Evolutionary conservation across 2,113 vertebrate species (phyloP).

Genomic region (Chloebia gouldiae): DNA sequence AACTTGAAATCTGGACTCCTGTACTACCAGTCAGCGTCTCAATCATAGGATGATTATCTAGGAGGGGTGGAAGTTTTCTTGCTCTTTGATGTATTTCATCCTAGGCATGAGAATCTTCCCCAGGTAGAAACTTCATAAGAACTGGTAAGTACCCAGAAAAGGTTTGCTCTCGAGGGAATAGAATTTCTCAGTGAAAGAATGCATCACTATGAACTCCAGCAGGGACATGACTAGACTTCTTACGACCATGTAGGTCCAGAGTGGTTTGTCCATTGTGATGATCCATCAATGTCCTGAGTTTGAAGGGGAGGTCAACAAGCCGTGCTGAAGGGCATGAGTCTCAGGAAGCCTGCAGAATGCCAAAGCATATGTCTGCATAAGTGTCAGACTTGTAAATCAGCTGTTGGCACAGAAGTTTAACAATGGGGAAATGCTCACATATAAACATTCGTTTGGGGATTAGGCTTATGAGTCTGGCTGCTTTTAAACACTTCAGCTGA

Average conservation of each 20-base stretch:
- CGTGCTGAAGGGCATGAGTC: not conserved
- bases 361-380: not conserved
- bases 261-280: not conserved
- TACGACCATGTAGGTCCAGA: not conserved
- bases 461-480: not conserved
- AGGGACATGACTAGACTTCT: not conserved
- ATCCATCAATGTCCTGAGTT: not conserved
- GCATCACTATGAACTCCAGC: not conserved
- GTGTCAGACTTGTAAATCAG: constrained; percentile 47
- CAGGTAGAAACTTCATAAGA: not conserved
- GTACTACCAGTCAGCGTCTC: not conserved
- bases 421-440: not conserved
- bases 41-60: not conserved
- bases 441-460: not conserved
- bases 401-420: constrained; percentile 26
- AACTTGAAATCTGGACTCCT: not conserved
- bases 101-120: not conserved
- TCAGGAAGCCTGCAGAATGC: not conserved
- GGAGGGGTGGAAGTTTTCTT: not conserved
- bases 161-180: not conserved
- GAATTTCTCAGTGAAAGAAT: not conserved
- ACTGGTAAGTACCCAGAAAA: not conserved
- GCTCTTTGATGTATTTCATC: not conserved
- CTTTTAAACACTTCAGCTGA: constrained; percentile 31
- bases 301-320: not conserved